Base-by-base conservation (phyloP, 2,113 vertebrate genomes). In the Muscicapa adusta region DNA sequence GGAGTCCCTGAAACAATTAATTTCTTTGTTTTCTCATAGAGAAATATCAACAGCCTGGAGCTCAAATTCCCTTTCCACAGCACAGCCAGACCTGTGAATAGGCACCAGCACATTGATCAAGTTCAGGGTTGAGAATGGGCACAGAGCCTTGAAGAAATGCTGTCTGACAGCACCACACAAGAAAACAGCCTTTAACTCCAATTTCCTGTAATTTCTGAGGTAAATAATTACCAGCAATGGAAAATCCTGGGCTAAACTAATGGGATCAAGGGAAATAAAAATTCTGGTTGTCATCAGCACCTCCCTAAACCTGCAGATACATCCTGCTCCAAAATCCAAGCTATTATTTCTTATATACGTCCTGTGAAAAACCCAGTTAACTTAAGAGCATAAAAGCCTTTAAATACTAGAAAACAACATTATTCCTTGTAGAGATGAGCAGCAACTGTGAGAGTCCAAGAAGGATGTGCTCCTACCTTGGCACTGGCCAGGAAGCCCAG, bases 401-500 rank as follows among this genome's bases (percentile, higher is more conserved):
- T 48, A 33, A 91, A 67, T 1, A 29, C 33, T 1, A 36, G 34
- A 12, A 61, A 28, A 51, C 18, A 4, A 31, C 34, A 20, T 10
- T 0, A 58, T 23, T 60, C 28, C 53, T 63, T 22, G 20, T 17
- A 14, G 0, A 89, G 80, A 8, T 9, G 43, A 79, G 6, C 1
- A 94, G 86, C 23, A 76, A 17, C 23, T 12, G 73, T 28, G 50
- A 23, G 9, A 87, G 47, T 4, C 58, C 28, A n/a, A 34, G 1
- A 26, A 57, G 7, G 1, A 14, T 1, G 57, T 91, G 81, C 13
- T 84, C 97, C 97, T 97, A 99, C 99, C 98, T 99, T 99, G 78
- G 99, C 98, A 94, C 98, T 98, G 50, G 98, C 99, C 36, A 99
- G 98, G 74, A 99, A 98, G 45, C 98, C 98, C 68, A 99, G 96